Evolutionary conservation across 2,888 invertebrate genomes (phyloP).

Genomic region (Leucozona laternaria): DNA sequence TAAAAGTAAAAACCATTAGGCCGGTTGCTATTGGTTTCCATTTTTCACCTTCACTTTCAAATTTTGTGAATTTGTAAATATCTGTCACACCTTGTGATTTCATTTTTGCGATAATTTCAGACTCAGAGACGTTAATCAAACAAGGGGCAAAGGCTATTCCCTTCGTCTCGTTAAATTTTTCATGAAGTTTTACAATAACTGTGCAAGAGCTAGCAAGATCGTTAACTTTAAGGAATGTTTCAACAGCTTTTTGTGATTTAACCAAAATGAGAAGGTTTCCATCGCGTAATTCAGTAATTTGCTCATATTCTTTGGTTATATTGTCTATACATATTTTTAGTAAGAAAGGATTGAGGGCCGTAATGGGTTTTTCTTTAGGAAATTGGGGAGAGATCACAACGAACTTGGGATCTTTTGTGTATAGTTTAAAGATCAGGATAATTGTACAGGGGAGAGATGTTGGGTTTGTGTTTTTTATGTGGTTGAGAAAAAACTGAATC

Average conservation of each 20-base stretch:
- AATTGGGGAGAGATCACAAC: background rate
- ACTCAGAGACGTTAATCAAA: background rate
- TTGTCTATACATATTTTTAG: conserved; percentile 6
- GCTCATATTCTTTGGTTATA: conserved; percentile 1
- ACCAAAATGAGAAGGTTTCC: conserved; percentile 12
- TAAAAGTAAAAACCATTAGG: background rate
- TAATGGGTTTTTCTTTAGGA: background rate
- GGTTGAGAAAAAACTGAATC: too few relatives aligned
- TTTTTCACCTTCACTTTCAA: too few relatives aligned
- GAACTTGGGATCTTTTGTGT: too few relatives aligned
- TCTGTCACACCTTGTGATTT: too few relatives aligned
- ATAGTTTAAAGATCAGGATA: too few relatives aligned
- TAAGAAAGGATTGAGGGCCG: background rate
- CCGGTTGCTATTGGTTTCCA: too few relatives aligned
- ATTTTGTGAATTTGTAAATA: too few relatives aligned
- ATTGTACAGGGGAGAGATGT: too few relatives aligned
- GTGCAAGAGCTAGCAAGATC: background rate
- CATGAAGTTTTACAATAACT: background rate
- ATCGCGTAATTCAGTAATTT: background rate
- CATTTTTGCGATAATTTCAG: too few relatives aligned
- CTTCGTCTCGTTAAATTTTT: background rate
- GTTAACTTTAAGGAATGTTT: too few relatives aligned
- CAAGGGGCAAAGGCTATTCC: background rate
- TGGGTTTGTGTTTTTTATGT: too few relatives aligned
- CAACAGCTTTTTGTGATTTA: too few relatives aligned